Evolutionary conservation across 2,113 vertebrate species (phyloP), one percentile per base, ranked within the genome.

Genomic region (Etheostoma spectabile): DNA sequence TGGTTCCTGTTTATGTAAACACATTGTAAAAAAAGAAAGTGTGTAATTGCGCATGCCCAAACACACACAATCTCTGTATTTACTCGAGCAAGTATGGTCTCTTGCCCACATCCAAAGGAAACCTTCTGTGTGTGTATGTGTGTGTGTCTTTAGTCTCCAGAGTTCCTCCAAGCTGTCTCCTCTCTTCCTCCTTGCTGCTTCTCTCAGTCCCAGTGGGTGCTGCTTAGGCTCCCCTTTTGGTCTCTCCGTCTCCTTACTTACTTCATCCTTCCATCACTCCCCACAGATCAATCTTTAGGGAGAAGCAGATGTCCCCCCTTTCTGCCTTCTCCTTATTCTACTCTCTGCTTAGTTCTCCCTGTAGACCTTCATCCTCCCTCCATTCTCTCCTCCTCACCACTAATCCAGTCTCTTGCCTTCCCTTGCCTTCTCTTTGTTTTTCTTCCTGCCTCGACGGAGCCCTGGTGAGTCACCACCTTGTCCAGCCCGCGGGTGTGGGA

Each of bases 391-490:
- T 33, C 59, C 16, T 73, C 55, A 7, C 59, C 38, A 4, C 75
- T 88, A 73, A 89, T 88, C 82, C 60, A 78, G 75, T 85, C 84
- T 33, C 53, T 27, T 60, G 64, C 55, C 27, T 79, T 70, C 76
- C 78, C 66, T 74, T 77, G 79, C 85, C 69, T n/a, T n/a, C n/a
- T 68, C 82, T 83, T 35, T 85, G 59, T 83, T 74, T 79, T 82
- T 87, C 51, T 55, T 75, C 67, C 57, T 87, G 75, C 79, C 86
- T 77, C 45, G 3, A 48, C 74, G 77, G 82, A 82, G 73, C 71
- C 79, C 64, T 74, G 73, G 61, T 93, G 90, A 92, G 80, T 90
- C 91, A 93, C 84, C 83, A 85, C 82, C 86, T 85, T 87, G 86
- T 88, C 85, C 75, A 42, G 68, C 76, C 84, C 69, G 55, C 5